Evolutionary conservation across 2,888 invertebrate genomes (phyloP).

Genomic region (Stenolophus ochropezus): DNA sequence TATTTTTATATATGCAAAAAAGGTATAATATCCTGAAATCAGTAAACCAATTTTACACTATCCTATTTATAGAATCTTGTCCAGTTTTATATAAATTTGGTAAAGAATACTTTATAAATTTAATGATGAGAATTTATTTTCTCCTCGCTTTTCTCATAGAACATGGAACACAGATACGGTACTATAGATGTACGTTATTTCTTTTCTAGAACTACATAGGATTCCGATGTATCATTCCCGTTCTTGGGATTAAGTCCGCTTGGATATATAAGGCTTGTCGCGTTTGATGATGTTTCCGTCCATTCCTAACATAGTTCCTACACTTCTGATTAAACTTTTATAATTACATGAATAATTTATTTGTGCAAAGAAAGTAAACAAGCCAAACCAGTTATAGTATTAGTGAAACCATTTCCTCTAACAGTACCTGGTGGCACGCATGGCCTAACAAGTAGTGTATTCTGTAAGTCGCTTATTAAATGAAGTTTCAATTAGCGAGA

Average conservation of each 20-base stretch:
- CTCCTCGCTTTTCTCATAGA: no score
- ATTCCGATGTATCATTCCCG: no score
- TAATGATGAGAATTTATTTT: no score
- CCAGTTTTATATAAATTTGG: no score
- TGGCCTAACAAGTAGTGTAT: conserved; percentile 15
- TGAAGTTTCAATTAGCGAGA: conserved; percentile 43
- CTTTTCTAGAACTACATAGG: no score
- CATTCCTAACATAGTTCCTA: not conserved
- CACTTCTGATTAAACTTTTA: not conserved
- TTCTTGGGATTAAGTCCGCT: not conserved
- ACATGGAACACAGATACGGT: no score
- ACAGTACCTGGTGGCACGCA: conserved; percentile 28
- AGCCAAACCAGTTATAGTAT: conserved; percentile 16
- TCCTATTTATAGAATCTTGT: no score
- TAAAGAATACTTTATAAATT: no score
- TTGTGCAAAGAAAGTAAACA: conserved; percentile 14
- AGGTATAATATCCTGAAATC: no score
- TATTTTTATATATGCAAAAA: no score
- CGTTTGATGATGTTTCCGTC: not conserved
- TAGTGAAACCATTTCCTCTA: conserved; percentile 21
- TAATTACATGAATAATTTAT: conserved; percentile 42
- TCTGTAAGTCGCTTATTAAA: conserved; percentile 31
- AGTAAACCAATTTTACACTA: no score
- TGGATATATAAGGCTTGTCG: not conserved
- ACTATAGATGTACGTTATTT: no score